Evolutionary conservation across 2,888 invertebrate species (phyloP).

Genomic region (Limnephilus lunatus): DNA sequence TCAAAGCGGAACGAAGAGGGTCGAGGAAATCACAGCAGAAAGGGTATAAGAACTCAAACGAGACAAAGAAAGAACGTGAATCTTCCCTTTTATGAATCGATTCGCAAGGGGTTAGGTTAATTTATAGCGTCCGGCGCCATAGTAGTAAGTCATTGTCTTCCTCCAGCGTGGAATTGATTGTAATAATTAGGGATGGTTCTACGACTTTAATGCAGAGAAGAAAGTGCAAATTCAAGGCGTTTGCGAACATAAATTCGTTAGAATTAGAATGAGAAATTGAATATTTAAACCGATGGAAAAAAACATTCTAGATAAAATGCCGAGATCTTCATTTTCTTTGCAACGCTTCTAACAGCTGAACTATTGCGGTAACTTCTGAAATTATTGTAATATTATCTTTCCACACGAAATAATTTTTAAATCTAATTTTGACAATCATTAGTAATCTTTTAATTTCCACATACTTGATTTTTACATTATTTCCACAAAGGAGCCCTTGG

Average conservation of each 20-base stretch:
- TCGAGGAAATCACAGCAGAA: neutral
- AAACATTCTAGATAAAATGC: no score
- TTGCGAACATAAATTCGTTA: neutral
- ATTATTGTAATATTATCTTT: no score
- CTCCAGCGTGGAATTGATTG: neutral
- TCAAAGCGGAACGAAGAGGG: neutral
- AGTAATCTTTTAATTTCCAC: no score
- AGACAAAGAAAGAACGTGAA: conserved; percentile 45
- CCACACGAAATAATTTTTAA: no score
- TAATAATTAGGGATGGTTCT: neutral
- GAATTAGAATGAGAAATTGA: neutral
- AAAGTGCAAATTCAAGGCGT: neutral
- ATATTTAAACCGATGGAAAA: neutral
- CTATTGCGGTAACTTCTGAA: no score
- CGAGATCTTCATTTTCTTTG: no score
- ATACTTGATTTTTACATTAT: no score
- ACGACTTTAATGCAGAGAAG: neutral
- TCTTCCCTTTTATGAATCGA: conserved; percentile 50
- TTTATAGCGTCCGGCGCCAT: conserved; percentile 29
- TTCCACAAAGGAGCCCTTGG: no score
- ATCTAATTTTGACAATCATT: no score
- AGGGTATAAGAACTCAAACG: conserved; percentile 16
- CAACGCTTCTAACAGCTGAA: no score
- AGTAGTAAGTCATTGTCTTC: conserved; percentile 14
- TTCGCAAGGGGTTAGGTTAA: conserved; percentile 17